Evolutionary conservation across 30 jellyfish, hydroid and myxozoan species (phyloP), one percentile per base, ranked within the genome.

Genomic region (Aurelia aurita complex sp. Pacific): DNA sequence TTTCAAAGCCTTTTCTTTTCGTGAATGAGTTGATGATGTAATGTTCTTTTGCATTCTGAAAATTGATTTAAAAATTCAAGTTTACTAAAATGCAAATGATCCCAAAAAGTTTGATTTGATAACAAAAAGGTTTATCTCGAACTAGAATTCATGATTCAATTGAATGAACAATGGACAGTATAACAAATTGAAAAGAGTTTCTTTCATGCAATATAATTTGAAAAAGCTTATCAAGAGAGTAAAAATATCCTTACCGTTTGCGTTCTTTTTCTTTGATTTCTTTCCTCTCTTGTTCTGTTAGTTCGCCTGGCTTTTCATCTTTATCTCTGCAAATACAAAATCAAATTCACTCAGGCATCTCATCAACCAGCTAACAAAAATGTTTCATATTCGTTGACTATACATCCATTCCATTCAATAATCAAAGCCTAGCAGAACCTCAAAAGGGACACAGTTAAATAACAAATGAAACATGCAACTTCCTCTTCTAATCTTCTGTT

Each of bases 1-100:
- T 74, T 89, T 89, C 75, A 89, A 52, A 2, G 97, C 92, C 77
- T 89, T 89, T 74, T 89, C 97, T 75, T 89, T 89, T 29, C 97
- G 86, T 23, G 80, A 12, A 40, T 40, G 67, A 4, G 57, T 9
- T 50, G 86, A 57, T 18, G 76, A 5, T 2, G 86, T 38, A 5
- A 80, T 83, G 81, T 17, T 83, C 74, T 72, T 73, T 55, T 72
- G 92, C 29, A 36, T 9, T 71, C 90, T 80, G 80, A 60, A 61
- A 77, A 73, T 53, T 51, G 2, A 55, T 19, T 16, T 76, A 0
- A 18, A 38, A 76, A 53, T 29, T 76, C n/a, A 40, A 57, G 46
- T 19, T 46, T 17, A 53, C 53, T 6, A 2, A 11, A 46, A 46
- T 55, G 63, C 18, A 15, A 0, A 17, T 11, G 43, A 77, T 16